phyloP scores from a whole-genome alignment of 2,888 invertebrate species.

The Ormyrus nitidulus region DNA sequence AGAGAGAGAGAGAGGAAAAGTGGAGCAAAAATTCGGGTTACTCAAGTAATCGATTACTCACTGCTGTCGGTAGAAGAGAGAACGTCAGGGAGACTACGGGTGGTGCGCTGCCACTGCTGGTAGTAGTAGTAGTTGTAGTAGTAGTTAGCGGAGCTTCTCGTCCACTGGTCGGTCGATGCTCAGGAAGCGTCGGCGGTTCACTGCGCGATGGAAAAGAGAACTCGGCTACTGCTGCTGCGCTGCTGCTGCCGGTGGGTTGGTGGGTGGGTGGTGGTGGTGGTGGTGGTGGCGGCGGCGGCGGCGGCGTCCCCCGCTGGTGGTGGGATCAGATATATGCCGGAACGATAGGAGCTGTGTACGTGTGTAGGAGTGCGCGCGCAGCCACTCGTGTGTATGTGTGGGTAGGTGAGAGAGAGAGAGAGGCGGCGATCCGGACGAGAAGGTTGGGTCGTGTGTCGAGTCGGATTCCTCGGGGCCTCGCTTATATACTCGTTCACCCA shows the following conservation, averaged over 20 bases:
- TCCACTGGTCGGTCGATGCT: constrained; percentile 46
- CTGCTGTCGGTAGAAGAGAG: constrained; percentile 33
- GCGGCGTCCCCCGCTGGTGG: constrained; percentile 11
- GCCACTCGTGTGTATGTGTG: constrained; percentile 5
- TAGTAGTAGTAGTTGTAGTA: no score
- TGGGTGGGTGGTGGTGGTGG: constrained; percentile 3
- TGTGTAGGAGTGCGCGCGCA: constrained; percentile 60
- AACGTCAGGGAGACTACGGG: not conserved
- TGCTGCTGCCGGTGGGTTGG: constrained; percentile 15
- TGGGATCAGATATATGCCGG: not conserved
- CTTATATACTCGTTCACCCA: constrained; percentile 73
- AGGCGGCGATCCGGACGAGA: constrained; percentile 63
- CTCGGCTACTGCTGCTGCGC: constrained; percentile 14
- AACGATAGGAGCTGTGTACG: constrained; percentile 63
- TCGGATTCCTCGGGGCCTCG: constrained; percentile 71
- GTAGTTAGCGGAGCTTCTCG: not conserved
- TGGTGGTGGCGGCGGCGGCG: not conserved
- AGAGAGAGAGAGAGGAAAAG: constrained; percentile 13
- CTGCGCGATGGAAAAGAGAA: constrained; percentile 42
- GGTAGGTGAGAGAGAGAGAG: constrained; percentile 14
- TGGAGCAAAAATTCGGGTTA: constrained; percentile 50
- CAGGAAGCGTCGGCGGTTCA: constrained; percentile 53
- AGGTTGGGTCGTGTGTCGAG: constrained; percentile 75
- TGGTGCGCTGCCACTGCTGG: not conserved
- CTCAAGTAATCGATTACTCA: constrained; percentile 48